These are phyloP conservation scores for Xiphorhynchus elegans DNA, from an alignment of 2,113 vertebrate genomes.

Conservation along the genomic window DNA sequence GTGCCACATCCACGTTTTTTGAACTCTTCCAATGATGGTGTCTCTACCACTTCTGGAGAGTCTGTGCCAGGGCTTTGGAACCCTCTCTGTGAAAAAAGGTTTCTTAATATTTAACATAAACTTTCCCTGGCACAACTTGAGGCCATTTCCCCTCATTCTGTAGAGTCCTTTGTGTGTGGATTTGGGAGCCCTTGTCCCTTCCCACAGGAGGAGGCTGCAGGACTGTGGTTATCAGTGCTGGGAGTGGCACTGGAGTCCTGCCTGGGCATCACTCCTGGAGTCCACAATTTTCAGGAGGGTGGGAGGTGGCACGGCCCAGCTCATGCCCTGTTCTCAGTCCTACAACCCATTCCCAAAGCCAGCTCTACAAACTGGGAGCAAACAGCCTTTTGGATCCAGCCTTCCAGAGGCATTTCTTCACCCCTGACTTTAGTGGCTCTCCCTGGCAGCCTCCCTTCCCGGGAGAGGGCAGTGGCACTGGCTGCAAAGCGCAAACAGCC, in stretches of 20 bases:
- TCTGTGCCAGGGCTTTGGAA: neutral
- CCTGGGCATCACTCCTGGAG: neutral
- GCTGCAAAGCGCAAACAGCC: neutral
- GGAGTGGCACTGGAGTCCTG: neutral
- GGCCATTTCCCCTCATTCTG: neutral
- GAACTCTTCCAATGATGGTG: neutral
- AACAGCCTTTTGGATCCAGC: neutral
- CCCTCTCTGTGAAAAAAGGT: neutral
- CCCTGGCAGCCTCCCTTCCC: neutral
- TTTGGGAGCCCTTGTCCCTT: neutral
- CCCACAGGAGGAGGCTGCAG: neutral
- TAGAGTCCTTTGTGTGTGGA: neutral
- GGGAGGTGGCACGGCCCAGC: neutral
- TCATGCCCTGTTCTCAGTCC: neutral
- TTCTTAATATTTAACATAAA: neutral
- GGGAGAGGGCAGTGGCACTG: neutral
- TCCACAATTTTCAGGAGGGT: neutral
- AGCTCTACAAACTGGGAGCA: neutral
- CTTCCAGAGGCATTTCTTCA: neutral
- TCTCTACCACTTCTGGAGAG: neutral
- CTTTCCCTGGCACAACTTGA: neutral
- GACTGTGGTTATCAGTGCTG: neutral
- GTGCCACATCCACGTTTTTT: neutral
- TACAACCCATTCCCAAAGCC: neutral
- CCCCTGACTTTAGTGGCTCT: too few relatives aligned